These are phyloP conservation scores for Sphecodes monilicornis DNA, from an alignment of 2,888 invertebrate genomes.

Conservation along the genomic window DNA sequence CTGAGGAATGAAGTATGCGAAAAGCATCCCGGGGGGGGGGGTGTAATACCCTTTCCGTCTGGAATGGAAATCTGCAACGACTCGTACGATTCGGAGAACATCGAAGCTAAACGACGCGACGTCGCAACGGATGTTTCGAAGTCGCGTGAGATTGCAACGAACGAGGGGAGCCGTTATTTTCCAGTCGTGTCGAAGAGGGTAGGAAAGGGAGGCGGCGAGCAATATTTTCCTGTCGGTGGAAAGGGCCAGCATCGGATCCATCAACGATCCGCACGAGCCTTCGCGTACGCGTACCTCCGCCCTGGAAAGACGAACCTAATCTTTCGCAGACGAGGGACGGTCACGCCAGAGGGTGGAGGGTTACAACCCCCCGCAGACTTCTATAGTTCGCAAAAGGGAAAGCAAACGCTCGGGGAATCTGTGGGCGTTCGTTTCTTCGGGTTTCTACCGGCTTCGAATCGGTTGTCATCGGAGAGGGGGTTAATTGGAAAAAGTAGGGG, in stretches of 20 bases:
- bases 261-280: constrained; percentile 23
- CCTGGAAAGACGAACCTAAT: constrained; percentile 64
- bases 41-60: not conserved
- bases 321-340: constrained; percentile 62
- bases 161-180: constrained; percentile 47
- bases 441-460: constrained; percentile 28
- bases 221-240: constrained; percentile 47
- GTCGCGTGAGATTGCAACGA: constrained; percentile 29
- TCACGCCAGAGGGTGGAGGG: constrained; percentile 44
- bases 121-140: constrained; percentile 31
- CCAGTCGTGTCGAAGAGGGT: constrained; percentile 16
- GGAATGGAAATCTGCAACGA: not conserved
- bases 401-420: constrained; percentile 42
- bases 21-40: not conserved
- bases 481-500: not conserved
- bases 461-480: not conserved
- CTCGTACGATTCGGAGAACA: not conserved
- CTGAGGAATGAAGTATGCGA: not conserved
- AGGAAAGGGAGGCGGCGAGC: constrained; percentile 1
- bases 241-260: constrained; percentile 33
- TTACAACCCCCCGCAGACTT: constrained; percentile 36
- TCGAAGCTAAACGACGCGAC: constrained; percentile 18
- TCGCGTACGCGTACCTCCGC: constrained; percentile 29
- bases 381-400: constrained; percentile 56
- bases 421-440: constrained; percentile 50